phyloP scores from a whole-genome alignment of 1,140 invertebrate species.

The Drosophila takahashii region DNA sequence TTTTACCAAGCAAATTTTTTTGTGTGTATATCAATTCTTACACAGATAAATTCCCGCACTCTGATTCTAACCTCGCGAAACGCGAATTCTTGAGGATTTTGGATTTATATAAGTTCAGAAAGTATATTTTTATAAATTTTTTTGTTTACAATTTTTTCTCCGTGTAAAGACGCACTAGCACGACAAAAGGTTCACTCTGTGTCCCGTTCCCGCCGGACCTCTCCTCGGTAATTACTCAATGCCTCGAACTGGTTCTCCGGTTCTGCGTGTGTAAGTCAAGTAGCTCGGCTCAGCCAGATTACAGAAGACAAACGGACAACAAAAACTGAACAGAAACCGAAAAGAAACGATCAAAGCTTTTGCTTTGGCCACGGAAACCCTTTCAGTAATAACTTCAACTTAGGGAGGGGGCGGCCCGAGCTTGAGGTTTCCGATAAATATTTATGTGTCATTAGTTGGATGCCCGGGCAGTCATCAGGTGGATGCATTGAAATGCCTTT shows the following conservation, averaged over 20 bases:
- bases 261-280: constrained; percentile 79
- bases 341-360: constrained; percentile 57
- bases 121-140: not conserved
- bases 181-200: constrained; percentile 65
- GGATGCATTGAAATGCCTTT: constrained; percentile 67
- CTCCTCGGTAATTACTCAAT: constrained; percentile 72
- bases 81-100: no score
- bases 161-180: constrained; percentile 31
- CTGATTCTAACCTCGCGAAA: not conserved
- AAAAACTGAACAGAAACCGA: constrained; percentile 24
- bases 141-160: not conserved
- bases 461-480: constrained; percentile 63
- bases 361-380: constrained; percentile 58
- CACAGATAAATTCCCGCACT: not conserved
- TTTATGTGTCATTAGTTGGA: constrained; percentile 78
- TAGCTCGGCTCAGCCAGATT: constrained; percentile 74
- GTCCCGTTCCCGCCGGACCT: constrained; percentile 1
- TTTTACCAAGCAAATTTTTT: no score
- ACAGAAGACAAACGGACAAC: constrained; percentile 53
- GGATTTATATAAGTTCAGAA: no score
- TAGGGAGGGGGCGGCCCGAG: constrained; percentile 7
- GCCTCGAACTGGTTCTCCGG: constrained; percentile 70
- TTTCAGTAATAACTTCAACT: constrained; percentile 61
- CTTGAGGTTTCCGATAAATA: constrained; percentile 58
- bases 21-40: no score